Evolutionary conservation across 2,888 invertebrate species (phyloP), one percentile per base, ranked within the genome.

Genomic region (Xylota segnis): DNA sequence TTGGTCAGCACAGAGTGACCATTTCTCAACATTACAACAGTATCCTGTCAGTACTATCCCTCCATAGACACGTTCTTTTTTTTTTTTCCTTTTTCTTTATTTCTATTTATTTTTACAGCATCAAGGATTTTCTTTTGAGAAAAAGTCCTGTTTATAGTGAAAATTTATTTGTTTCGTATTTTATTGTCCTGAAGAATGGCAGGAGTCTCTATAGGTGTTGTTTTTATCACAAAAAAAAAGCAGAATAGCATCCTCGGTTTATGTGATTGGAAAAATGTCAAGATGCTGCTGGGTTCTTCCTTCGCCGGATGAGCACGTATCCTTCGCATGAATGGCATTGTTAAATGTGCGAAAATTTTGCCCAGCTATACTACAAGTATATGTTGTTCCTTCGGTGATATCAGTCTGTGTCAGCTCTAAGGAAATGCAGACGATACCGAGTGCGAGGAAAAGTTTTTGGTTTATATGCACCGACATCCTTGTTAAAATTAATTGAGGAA

Each of bases 401-500:
- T 76, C 68, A 59, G 50, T 68, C 32, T 40, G 18, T 68, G 66
- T 47, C 66, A 50, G 66, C 1, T 0, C 34, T 52, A 2, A 14
- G 18, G 18, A 34, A 43, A 6, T 40, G 40, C 18, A 40, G 4
- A 40, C 5, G 43, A 14, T 43, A 43, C 43, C n/a, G 0, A n/a
- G n/a, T 10, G 27, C 75, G 65, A 52, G 66, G 52, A 72, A 56
- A 74, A 78, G 40, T 78, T 83, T 77, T 71, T 70, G n/a, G 47
- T 68, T 74, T 66, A 61, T 70, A 68, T 68, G 56, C 68, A 61
- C 58, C 72, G 52, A 61, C 56, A 78, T 78, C 68, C 78, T 83
- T 78, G 83, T 78, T 83, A 78, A 78, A 83, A 83, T 83, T 83
- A 83, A 78, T 83, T 83, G 83, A 83, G 56, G 63, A 83, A 83